Conservation (phyloP, 2,888 invertebrate species). For the Drosophila affinis region DNA sequence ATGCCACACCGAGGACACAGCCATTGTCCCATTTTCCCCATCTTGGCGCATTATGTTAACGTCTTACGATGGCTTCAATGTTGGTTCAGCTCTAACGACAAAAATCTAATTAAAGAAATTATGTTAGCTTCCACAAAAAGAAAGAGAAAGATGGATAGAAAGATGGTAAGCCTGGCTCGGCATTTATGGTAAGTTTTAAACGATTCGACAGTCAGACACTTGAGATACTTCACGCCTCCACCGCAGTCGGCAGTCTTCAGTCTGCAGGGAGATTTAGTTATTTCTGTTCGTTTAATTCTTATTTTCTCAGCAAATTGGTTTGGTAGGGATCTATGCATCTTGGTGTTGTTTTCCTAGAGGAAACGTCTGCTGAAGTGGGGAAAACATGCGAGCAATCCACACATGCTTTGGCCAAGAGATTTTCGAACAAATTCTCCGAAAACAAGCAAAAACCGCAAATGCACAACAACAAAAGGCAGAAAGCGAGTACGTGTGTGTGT, state of each 20-base stretch:
- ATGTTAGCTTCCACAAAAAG: too few species aligned
- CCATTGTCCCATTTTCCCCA: too few species aligned
- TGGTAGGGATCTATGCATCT: slow-evolving; percentile 49
- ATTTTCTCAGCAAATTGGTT: slow-evolving; percentile 53
- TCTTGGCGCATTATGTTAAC: too few species aligned
- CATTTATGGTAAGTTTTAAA: neutral
- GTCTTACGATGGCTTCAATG: too few species aligned
- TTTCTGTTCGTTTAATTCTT: slow-evolving; percentile 10
- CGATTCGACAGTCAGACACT: slow-evolving; percentile 56
- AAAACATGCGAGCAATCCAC: slow-evolving; percentile 48
- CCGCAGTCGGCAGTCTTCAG: slow-evolving; percentile 39
- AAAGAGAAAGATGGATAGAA: too few species aligned
- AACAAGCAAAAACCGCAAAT: slow-evolving; percentile 46
- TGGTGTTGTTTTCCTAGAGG: slow-evolving; percentile 65
- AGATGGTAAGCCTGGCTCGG: too few species aligned
- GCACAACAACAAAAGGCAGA: slow-evolving; percentile 3
- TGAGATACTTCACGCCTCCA: slow-evolving; percentile 68
- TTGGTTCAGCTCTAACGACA: too few species aligned
- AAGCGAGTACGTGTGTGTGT: slow-evolving; percentile 9
- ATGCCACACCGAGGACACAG: too few species aligned
- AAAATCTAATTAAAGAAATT: too few species aligned
- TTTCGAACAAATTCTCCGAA: slow-evolving; percentile 70
- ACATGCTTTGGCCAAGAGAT: slow-evolving; percentile 65
- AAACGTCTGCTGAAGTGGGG: slow-evolving; percentile 48
- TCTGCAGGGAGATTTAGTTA: slow-evolving; percentile 14